A percentile compares a stretch with the other conserved stretches of the same genome.
phyloP scores from a whole-genome alignment of 2,113 vertebrate genomes.

The Rattus rattus region DNA sequence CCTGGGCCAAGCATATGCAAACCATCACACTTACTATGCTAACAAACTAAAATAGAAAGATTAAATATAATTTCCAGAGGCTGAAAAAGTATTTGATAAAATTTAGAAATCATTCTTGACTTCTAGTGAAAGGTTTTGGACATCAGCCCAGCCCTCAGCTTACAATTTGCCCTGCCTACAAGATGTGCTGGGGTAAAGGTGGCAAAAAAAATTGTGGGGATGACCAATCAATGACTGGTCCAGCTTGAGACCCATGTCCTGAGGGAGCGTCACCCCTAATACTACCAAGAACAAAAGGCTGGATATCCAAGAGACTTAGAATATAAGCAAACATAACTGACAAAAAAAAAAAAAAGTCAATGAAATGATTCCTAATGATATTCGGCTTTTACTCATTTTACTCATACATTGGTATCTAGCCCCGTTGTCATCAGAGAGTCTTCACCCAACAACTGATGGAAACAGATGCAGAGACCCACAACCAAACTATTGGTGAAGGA shows the following conservation, averaged over 20 bases:
- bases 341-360: background rate
- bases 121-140: background rate
- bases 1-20: no score
- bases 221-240: background rate
- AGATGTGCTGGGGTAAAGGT: background rate
- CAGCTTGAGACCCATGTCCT: background rate
- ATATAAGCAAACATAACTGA: background rate
- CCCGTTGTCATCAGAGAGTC: background rate
- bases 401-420: background rate
- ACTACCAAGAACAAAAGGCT: background rate
- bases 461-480: background rate
- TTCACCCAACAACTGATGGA: background rate
- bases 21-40: background rate
- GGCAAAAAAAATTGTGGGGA: background rate
- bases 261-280: background rate
- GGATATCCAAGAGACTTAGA: background rate
- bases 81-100: background rate
- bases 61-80: background rate
- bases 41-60: constrained; percentile 44
- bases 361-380: background rate
- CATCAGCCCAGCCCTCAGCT: background rate
- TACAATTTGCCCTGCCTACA: background rate
- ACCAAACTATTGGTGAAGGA: background rate
- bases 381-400: background rate
- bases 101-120: background rate